Conservation (phyloP, 92 coral and sea anemone species). For the Paramuricea clavata region DNA sequence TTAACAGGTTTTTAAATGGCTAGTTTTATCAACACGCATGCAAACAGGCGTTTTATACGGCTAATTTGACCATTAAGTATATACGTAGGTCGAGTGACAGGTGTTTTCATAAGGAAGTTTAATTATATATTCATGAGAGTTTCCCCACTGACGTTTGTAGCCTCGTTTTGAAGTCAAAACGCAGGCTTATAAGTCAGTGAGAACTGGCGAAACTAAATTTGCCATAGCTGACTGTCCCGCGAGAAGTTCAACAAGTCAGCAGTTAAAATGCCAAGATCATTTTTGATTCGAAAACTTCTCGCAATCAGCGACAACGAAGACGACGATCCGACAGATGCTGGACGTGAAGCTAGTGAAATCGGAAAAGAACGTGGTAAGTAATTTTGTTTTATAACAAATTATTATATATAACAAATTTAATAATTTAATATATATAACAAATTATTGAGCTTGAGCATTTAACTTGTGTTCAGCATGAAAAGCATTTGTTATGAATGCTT, state of each 20-base stretch:
- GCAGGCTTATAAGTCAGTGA: background rate
- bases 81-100: constrained; percentile 24
- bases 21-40: constrained; percentile 7
- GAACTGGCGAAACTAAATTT: background rate
- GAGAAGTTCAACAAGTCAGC: background rate
- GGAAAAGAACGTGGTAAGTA: background rate
- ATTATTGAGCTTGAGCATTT: too few species aligned
- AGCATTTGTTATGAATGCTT: too few species aligned
- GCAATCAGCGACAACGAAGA: constrained; percentile 24
- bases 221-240: background rate
- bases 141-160: constrained; percentile 1
- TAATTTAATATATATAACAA: too few species aligned
- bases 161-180: constrained; percentile 29
- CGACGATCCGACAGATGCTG: background rate
- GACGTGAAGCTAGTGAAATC: constrained; percentile 4
- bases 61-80: constrained; percentile 42
- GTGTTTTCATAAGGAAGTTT: constrained; percentile 30
- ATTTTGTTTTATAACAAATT: background rate
- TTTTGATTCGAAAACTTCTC: constrained; percentile 35
- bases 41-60: constrained; percentile 14
- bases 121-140: constrained; percentile 26
- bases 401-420: background rate
- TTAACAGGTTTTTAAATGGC: background rate
- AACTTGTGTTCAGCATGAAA: too few species aligned
- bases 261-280: constrained; percentile 26